Base-by-base conservation (phyloP, 2,888 invertebrate genomes). In the Drosophila mimica region DNA sequence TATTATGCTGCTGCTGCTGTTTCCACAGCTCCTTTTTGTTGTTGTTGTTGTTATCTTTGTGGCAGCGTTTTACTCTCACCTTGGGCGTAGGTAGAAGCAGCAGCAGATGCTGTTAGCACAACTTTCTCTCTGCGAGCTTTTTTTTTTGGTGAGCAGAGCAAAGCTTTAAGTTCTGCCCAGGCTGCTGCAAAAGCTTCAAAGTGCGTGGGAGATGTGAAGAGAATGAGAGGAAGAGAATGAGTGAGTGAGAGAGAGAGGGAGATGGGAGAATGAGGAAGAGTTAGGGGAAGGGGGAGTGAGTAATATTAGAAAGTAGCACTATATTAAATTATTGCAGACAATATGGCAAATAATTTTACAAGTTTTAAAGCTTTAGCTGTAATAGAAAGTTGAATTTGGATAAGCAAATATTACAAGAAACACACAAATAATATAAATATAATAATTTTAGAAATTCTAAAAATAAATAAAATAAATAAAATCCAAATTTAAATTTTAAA, bases 21-120 rank as follows among this genome's bases (percentile, higher is more conserved):
- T 54, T 69, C 57, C 59, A 38, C 54, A 48, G 43, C 54, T 52
- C 11, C 56, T 62, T 57, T 64, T 69, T 59, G 38, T 40, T 67
- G 31, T 53, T 74, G 56, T 60, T 79, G 56, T 68, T 84, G 74
- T 83, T 87, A 83, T 83, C 87, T 80, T 49, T 68, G 83, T 56
- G 66, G 67, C 69, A 76, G 84, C 67, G 72, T 65, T 76, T 64
- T 66, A 69, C 88, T 76, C 88, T 88, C 81, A 83, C 86, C 83
- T 88, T 83, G 72, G 15, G 40, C 61, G 64, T 63, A 67, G 72
- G 67, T 67, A 74, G 51, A 62, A 59, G 61, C 17, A 54, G 54
- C 8, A 20, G 34, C 40, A 53, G 60, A 56, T 73, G 66, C 68
- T 71, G 68, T 46, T 51, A 40, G 64, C 58, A 60, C 63, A 84